Conservation (phyloP, 2,797 vertebrate genomes). For the Capromys pilorides region DNA sequence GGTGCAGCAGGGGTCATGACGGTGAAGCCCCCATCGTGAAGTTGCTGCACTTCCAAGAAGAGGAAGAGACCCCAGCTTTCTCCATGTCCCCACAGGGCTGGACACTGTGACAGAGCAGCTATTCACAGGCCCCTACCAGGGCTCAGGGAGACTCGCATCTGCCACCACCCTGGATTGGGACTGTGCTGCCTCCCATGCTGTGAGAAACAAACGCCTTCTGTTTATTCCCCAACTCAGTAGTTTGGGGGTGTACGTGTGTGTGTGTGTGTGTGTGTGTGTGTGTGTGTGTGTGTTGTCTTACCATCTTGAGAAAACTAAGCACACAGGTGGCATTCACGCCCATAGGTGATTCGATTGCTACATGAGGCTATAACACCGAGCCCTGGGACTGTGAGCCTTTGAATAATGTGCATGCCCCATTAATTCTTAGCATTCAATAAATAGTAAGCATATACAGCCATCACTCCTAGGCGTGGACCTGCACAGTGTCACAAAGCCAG, state of each 20-base stretch:
- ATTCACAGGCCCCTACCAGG: too few relatives aligned
- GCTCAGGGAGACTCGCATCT: neutral
- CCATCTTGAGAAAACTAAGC: neutral
- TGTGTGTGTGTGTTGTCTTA: neutral
- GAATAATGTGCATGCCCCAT: neutral
- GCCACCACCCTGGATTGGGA: neutral
- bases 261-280: too few relatives aligned
- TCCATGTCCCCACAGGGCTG: neutral
- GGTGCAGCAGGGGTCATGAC: accelerated
- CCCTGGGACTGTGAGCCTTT: neutral
- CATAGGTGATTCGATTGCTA: accelerated
- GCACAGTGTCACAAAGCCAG: neutral
- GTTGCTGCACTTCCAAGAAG: neutral
- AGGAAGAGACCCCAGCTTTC: neutral
- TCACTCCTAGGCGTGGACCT: neutral
- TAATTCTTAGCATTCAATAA: neutral
- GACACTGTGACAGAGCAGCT: neutral
- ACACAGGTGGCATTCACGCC: accelerated
- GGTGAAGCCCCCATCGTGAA: too few relatives aligned
- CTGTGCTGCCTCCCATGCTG: neutral
- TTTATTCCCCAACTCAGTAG: too few relatives aligned
- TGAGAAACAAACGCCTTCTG: neutral
- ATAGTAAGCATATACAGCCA: neutral
- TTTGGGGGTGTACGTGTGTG: too few relatives aligned
- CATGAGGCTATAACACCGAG: neutral